Base-by-base conservation (phyloP, 2,888 invertebrate genomes). In the Orthosia cruda region DNA sequence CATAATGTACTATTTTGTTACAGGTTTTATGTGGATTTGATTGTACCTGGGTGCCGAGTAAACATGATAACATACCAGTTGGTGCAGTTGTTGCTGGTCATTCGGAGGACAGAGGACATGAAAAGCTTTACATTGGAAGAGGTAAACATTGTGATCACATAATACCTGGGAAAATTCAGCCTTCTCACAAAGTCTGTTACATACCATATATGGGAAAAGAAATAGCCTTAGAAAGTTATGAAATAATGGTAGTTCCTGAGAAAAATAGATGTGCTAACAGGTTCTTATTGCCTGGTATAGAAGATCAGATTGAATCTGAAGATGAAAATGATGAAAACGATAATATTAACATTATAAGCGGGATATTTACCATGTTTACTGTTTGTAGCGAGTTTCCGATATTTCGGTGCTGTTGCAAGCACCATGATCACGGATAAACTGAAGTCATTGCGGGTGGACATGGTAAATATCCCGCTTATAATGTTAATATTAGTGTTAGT, bases 81-180 rank as follows among this genome's bases (percentile, higher is more conserved):
- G 97, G 97, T 71, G 98, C 98, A 0, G 93, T 98, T 55, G 96
- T 97, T 9, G 98, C 97, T 13, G 98, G 98, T 9, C 93, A 92
- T 59, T 97, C 97, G 59, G 97, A 96, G 45, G 77, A 80, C 83
- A 94, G 92, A 68, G 92, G 94, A 20, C 80, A 70, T 40, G 97
- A 97, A 79, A 94, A 94, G 64, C 87, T 98, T 16, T 98, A 97
- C 90, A 97, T 98, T 1, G 97, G 98, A 18, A 97, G 98, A 84
- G 98, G 98, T 0, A 94, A 95, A 50, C 97, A 98, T 90, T 97
- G 97, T 83, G 98, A 98, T 20, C 97, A 97, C 68, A 91, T 98
- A 9, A 97, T 99, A 87, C 98, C 98, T 58, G 99, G 99, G n/a
- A 98, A 99, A 95, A 93, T 98, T 18, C 95, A 95, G 71, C 90